Evolutionary conservation across 2,797 vertebrate species (phyloP).

Genomic region (Chloroceryle inda): DNA sequence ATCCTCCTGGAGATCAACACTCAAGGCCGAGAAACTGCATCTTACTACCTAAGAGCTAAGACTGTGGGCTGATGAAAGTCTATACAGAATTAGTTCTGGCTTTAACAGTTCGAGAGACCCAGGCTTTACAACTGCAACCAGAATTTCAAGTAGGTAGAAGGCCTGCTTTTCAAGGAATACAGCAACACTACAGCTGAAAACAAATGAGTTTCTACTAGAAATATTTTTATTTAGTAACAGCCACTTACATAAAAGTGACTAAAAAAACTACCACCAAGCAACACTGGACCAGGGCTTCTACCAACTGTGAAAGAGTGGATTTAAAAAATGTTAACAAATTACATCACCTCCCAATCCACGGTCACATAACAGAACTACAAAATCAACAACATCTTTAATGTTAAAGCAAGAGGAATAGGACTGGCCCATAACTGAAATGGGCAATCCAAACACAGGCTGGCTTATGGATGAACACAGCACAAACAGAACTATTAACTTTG

Average conservation of each 20-base stretch:
- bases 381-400: not conserved
- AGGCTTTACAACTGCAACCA: not conserved
- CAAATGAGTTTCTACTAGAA: not conserved
- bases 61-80: not conserved
- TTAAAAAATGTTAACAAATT: not conserved
- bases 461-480: not conserved
- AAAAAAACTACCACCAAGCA: not conserved
- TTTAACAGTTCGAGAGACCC: not conserved
- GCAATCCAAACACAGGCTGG: slow-evolving; percentile 37
- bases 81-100: not conserved
- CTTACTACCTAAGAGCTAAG: not conserved
- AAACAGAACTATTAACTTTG: slow-evolving; percentile 39
- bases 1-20: not conserved
- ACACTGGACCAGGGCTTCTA: not conserved
- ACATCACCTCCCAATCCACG: not conserved
- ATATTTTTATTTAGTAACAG: slow-evolving; percentile 18
- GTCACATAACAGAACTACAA: slow-evolving; percentile 18
- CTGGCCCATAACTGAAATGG: not conserved
- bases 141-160: not conserved
- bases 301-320: not conserved
- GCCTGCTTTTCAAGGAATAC: not conserved
- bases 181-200: not conserved
- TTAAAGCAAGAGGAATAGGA: slow-evolving; percentile 15
- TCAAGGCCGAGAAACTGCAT: not conserved
- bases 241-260: not conserved